Evolutionary conservation across 2,888 invertebrate species (phyloP).

Genomic region (Ornithoptera alexandrae): DNA sequence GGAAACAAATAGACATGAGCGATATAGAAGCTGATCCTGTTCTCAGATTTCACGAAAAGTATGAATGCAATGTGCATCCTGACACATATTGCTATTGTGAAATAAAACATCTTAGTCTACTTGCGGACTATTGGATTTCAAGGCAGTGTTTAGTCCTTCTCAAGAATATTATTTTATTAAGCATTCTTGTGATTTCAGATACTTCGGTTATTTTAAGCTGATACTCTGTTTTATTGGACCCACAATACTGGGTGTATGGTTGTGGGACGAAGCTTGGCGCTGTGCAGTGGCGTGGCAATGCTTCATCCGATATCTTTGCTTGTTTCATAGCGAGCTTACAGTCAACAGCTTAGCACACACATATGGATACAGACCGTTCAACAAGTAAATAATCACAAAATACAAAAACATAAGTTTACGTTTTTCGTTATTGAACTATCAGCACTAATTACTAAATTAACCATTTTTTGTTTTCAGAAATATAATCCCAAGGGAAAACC

Average conservation of each 20-base stretch:
- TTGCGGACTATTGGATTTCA: too few relatives aligned
- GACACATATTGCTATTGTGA: not conserved
- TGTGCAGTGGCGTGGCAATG: constrained; percentile 86
- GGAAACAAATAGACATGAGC: constrained; percentile 87
- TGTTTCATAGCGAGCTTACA: constrained; percentile 91
- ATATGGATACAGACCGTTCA: constrained; percentile 80
- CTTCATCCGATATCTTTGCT: constrained; percentile 86
- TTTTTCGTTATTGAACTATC: too few relatives aligned
- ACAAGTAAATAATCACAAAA: constrained; percentile 54
- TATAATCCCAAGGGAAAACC: constrained; percentile 82
- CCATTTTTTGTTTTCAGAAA: constrained; percentile 57
- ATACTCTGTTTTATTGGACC: constrained; percentile 87
- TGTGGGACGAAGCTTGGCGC: constrained; percentile 85
- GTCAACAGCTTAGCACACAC: constrained; percentile 93
- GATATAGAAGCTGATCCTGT: constrained; percentile 88
- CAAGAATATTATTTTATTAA: not conserved
- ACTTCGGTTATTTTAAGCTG: constrained; percentile 84
- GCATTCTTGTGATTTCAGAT: constrained; percentile 55
- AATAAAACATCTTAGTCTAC: not conserved
- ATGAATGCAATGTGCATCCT: constrained; percentile 45
- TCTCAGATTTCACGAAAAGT: constrained; percentile 86
- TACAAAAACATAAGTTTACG: not conserved
- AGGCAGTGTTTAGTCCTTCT: not conserved
- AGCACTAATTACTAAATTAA: not conserved
- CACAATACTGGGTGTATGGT: constrained; percentile 82